Conservation (phyloP, 2,888 invertebrate genomes). For the Microdon myrmicae region DNA sequence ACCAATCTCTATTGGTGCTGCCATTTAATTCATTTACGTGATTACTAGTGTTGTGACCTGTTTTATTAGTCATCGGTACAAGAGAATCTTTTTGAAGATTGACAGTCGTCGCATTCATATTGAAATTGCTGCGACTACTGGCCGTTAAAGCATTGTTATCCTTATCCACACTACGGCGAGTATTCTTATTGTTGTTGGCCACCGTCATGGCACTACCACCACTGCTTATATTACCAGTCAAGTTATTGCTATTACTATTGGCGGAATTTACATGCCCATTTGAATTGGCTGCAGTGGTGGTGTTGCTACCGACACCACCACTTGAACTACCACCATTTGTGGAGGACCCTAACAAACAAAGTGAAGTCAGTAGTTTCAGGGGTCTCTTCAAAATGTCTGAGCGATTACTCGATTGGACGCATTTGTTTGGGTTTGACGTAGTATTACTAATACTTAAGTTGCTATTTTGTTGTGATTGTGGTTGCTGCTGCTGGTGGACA, state of each 20-base stretch:
- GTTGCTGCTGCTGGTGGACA: conserved; percentile 53
- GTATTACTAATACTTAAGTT: conserved; percentile 53
- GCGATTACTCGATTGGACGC: conserved; percentile 54
- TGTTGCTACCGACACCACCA: conserved; percentile 6
- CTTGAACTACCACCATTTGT: conserved; percentile 27
- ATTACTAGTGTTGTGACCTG: conserved; percentile 25
- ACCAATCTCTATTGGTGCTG: conserved; percentile 34
- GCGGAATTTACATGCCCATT: conserved; percentile 52
- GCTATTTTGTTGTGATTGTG: no score
- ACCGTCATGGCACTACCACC: conserved; percentile 53
- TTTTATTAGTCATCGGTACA: conserved; percentile 19
- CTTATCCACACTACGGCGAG: conserved; percentile 65
- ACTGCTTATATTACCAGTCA: conserved; percentile 22
- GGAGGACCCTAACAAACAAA: conserved; percentile 48
- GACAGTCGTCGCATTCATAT: conserved; percentile 5
- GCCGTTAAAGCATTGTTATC: conserved; percentile 57
- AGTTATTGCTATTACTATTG: conserved; percentile 1
- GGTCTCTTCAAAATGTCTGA: conserved; percentile 42
- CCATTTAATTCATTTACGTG: conserved; percentile 31
- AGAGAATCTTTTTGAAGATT: conserved; percentile 34
- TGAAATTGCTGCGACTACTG: conserved; percentile 20
- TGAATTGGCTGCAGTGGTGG: conserved; percentile 28
- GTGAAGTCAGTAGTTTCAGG: conserved; percentile 35
- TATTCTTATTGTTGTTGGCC: conserved; percentile 58
- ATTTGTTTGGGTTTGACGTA: conserved; percentile 55